Conservation (phyloP, 2,888 invertebrate species). For the Gastracanthus pulcherrimus region DNA sequence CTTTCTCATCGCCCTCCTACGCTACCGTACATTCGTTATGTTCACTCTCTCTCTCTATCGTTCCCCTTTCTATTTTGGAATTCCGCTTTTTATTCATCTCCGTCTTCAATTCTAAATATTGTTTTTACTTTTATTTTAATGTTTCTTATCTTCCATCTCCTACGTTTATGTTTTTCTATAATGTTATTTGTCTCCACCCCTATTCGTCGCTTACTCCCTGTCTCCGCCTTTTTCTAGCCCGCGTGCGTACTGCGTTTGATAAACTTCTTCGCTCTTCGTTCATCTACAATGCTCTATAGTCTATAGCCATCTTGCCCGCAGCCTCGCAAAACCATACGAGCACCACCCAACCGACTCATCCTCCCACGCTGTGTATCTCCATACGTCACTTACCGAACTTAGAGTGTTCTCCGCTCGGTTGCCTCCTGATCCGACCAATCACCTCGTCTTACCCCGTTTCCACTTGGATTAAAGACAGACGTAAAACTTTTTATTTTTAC, state of each 20-base stretch:
- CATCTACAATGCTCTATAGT: too few species aligned
- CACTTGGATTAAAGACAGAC: neutral
- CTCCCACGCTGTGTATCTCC: conserved; percentile 68
- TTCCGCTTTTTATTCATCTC: neutral
- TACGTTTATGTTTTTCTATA: neutral
- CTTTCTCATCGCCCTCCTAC: conserved; percentile 46
- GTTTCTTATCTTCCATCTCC: neutral
- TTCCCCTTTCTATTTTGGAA: neutral
- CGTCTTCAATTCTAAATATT: neutral
- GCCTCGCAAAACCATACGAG: too few species aligned
- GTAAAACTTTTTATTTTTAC: conserved; percentile 13
- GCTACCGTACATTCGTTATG: neutral
- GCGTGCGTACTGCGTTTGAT: too few species aligned
- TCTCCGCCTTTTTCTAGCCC: too few species aligned
- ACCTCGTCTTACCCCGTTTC: conserved; percentile 10
- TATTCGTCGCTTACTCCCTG: too few species aligned
- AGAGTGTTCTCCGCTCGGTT: conserved; percentile 71
- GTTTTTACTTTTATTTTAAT: too few species aligned
- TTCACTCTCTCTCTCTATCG: neutral
- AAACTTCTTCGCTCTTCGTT: too few species aligned
- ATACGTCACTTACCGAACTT: conserved; percentile 73
- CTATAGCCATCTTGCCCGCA: too few species aligned
- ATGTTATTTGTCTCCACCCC: too few species aligned
- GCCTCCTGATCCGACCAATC: conserved; percentile 47
- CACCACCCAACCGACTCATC: conserved; percentile 65